phyloP scores from a whole-genome alignment of 2,797 vertebrate species.

The Xiphophorus birchmanni region DNA sequence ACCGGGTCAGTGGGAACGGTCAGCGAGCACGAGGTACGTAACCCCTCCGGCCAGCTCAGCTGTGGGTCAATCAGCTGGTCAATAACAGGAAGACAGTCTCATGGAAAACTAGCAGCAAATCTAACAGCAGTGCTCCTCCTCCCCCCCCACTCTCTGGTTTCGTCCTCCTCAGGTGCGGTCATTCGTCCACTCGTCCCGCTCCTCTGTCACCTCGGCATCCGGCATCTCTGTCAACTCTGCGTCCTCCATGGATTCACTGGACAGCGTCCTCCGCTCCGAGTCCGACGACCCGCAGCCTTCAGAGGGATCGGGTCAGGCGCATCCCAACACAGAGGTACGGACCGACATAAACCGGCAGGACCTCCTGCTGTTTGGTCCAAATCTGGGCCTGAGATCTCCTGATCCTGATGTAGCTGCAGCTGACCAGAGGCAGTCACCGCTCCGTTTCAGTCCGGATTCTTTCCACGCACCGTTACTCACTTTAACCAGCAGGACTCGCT shows the following conservation, averaged over 20 bases:
- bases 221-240: constrained; percentile 78
- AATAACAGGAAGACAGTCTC: background rate
- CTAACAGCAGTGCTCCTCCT: background rate
- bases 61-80: background rate
- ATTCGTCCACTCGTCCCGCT: constrained; percentile 91
- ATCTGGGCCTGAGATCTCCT: background rate
- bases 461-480: background rate
- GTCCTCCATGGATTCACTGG: constrained; percentile 96
- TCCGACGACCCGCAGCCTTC: constrained; percentile 79
- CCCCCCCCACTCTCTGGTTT: background rate
- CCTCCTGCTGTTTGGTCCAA: background rate
- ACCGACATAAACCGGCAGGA: background rate
- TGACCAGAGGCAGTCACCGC: background rate
- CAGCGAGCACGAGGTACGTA: constrained; percentile 71
- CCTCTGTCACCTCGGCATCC: constrained; percentile 90
- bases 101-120: background rate
- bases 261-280: constrained; percentile 87
- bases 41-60: background rate
- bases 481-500: background rate
- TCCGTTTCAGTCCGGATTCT: background rate
- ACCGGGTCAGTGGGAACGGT: constrained; percentile 92
- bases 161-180: constrained; percentile 73
- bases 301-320: constrained; percentile 48
- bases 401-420: background rate
- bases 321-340: constrained; percentile 77